These are phyloP conservation scores for Psittacara wagleri DNA, from an alignment of 2,113 vertebrate species.

Conservation along the genomic window DNA sequence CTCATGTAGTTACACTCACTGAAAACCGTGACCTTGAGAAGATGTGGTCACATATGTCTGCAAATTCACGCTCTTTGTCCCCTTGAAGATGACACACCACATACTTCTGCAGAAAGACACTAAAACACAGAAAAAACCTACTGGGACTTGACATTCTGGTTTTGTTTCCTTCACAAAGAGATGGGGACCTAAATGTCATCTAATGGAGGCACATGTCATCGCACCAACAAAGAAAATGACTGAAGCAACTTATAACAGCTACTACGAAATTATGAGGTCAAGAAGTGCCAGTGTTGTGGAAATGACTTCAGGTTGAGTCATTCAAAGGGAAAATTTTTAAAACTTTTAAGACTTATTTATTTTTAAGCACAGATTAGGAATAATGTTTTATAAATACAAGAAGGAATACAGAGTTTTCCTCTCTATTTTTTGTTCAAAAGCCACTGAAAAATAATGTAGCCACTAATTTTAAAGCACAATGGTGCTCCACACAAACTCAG, in stretches of 20 bases:
- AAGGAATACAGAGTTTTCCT: not conserved
- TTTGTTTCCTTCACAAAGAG: not conserved
- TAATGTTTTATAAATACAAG: not conserved
- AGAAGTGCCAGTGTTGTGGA: not conserved
- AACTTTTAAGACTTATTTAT: not conserved
- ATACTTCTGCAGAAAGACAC: not conserved
- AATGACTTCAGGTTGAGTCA: not conserved
- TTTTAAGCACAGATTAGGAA: not conserved
- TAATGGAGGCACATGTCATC: not conserved
- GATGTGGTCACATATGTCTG: not conserved
- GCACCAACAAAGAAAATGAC: not conserved
- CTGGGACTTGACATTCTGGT: not conserved
- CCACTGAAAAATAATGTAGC: not conserved
- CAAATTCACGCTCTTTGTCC: fast-evolving
- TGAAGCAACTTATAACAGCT: slow-evolving; percentile 4
- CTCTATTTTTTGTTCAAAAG: not conserved
- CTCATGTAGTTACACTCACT: not conserved
- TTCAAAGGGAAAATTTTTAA: slow-evolving; percentile 20
- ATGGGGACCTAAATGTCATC: not conserved
- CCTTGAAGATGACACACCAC: not conserved
- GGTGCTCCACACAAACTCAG: not conserved
- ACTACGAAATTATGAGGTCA: not conserved
- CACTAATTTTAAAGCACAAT: not conserved
- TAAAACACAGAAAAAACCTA: not conserved
- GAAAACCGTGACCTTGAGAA: not conserved